A percentile compares a stretch with the other conserved stretches of the same genome.
Evolutionary conservation across 2,888 invertebrate genomes (phyloP).

Genomic region (Cheilosia impressa): DNA sequence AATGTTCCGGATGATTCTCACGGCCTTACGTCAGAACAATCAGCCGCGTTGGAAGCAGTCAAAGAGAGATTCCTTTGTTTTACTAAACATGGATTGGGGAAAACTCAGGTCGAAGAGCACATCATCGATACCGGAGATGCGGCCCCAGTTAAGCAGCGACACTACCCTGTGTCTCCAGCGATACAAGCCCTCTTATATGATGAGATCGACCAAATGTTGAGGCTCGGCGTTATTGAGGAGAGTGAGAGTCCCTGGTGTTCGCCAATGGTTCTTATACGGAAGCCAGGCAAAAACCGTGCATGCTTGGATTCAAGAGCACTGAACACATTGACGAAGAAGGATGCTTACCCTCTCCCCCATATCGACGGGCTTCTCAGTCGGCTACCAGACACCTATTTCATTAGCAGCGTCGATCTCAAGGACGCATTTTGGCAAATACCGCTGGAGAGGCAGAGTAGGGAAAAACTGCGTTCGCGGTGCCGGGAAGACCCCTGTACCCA

Average conservation of each 20-base stretch:
- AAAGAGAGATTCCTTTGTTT: background rate
- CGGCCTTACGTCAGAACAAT: background rate
- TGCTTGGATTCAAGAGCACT: too few species aligned
- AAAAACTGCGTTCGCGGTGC: background rate
- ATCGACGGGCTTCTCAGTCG: too few species aligned
- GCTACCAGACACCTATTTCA: too few species aligned
- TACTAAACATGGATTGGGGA: constrained; percentile 32
- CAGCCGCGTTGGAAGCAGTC: background rate
- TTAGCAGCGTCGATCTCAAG: too few species aligned
- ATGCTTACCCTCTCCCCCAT: too few species aligned
- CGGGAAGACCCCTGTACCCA: background rate
- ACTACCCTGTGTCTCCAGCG: too few species aligned
- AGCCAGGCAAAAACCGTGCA: constrained; percentile 36
- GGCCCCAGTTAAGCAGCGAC: too few species aligned
- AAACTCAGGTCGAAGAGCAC: background rate
- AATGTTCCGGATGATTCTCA: background rate
- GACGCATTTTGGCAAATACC: too few species aligned
- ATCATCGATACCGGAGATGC: too few species aligned
- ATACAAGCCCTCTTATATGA: too few species aligned
- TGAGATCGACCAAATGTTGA: constrained; percentile 15
- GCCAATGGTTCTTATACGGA: constrained; percentile 76
- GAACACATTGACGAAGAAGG: too few species aligned
- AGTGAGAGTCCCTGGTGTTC: constrained; percentile 78
- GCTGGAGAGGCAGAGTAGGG: too few species aligned
- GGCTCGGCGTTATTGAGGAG: constrained; percentile 50